Percentiles rank a stretch among this genome's conserved stretches.
Conservation (phyloP, 2,797 vertebrate species). For the Huso huso region DNA sequence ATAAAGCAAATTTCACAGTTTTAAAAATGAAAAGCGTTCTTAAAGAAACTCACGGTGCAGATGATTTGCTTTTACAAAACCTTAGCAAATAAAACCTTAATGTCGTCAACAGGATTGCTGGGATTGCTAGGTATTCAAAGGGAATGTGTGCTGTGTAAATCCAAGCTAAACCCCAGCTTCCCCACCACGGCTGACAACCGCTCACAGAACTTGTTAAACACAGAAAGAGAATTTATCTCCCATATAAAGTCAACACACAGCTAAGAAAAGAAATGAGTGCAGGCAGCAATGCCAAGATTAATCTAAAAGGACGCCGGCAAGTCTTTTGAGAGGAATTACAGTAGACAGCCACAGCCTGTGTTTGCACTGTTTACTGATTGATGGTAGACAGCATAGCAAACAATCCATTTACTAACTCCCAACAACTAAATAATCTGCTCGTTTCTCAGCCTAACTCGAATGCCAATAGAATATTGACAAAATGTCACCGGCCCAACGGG, state of each 20-base stretch:
- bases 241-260: background rate
- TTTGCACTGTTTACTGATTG: slow-evolving; percentile 42
- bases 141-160: too few relatives aligned
- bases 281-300: slow-evolving; percentile 13
- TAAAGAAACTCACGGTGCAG: too few relatives aligned
- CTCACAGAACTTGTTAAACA: slow-evolving; percentile 2
- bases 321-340: slow-evolving; percentile 32
- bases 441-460: slow-evolving; percentile 53
- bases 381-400: slow-evolving; percentile 48
- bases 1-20: too few relatives aligned
- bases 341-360: slow-evolving; percentile 27
- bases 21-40: too few relatives aligned
- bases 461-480: slow-evolving; percentile 66
- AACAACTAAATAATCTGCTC: slow-evolving; percentile 58
- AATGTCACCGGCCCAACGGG: slow-evolving; percentile 40
- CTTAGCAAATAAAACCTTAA: too few relatives aligned
- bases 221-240: slow-evolving; percentile 1
- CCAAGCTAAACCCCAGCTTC: background rate
- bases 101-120: too few relatives aligned
- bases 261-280: slow-evolving; percentile 11
- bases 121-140: too few relatives aligned
- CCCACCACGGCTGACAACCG: background rate
- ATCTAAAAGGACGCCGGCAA: slow-evolving; percentile 12
- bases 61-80: too few relatives aligned
- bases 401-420: slow-evolving; percentile 52